A percentile compares a stretch with the other conserved stretches of the same genome.
Evolutionary conservation across 2,888 invertebrate genomes (phyloP).

Genomic region (Mylabris sibirica): DNA sequence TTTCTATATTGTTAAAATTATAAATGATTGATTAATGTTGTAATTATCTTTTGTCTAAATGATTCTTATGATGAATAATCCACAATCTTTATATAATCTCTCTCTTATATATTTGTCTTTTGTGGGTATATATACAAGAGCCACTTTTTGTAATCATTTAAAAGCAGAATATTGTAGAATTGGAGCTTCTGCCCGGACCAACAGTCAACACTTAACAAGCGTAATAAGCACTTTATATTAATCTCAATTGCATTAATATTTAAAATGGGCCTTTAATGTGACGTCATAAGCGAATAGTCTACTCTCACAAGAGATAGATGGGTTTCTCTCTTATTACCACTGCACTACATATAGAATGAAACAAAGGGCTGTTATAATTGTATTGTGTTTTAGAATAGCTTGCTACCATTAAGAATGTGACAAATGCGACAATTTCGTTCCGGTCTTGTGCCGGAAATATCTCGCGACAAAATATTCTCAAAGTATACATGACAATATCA

Average conservation of each 20-base stretch:
- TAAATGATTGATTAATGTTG: neutral
- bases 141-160: neutral
- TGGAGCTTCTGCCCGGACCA: neutral
- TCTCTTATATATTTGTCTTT: slow-evolving; percentile 9
- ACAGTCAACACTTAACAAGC: slow-evolving; percentile 43
- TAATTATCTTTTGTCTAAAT: neutral
- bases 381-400: slow-evolving; percentile 31
- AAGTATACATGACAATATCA: neutral
- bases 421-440: slow-evolving; percentile 27
- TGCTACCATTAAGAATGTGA: slow-evolving; percentile 35
- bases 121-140: neutral
- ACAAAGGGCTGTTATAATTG: slow-evolving; percentile 36
- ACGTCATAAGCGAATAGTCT: slow-evolving; percentile 35
- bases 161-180: neutral
- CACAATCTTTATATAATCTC: slow-evolving; percentile 2
- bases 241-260: slow-evolving; percentile 56
- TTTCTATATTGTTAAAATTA: neutral
- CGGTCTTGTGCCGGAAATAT: slow-evolving; percentile 30
- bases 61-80: neutral
- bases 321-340: neutral
- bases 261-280: slow-evolving; percentile 45
- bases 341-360: slow-evolving; percentile 24
- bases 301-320: slow-evolving; percentile 4
- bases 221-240: slow-evolving; percentile 57
- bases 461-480: slow-evolving; percentile 20